A percentile compares a stretch with the other conserved stretches of the same genome.
phyloP scores from a whole-genome alignment of 2,888 invertebrate species.

The Caenorhabditis sp. region DNA sequence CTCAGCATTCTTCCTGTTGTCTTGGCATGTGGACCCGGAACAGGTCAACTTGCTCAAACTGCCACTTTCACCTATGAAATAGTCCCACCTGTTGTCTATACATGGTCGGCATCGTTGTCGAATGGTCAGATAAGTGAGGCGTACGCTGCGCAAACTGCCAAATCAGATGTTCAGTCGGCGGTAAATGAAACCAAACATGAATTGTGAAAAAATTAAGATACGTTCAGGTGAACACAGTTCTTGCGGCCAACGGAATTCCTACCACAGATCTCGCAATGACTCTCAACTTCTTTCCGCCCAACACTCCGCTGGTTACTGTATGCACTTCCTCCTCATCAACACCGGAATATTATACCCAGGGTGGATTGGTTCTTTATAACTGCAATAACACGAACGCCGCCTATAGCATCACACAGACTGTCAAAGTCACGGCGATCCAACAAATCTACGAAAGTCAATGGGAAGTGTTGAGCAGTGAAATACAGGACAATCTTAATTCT shows the following conservation, averaged over 20 bases:
- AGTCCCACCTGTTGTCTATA: not conserved
- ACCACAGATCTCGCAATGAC: not conserved
- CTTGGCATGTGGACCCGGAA: slow-evolving; percentile 2
- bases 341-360: not conserved
- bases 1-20: not conserved
- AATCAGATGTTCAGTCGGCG: not conserved
- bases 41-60: not conserved
- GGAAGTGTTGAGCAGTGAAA: not conserved
- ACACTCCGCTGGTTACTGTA: not conserved
- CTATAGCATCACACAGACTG: not conserved
- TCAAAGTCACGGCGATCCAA: not conserved
- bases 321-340: not conserved
- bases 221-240: slow-evolving; percentile 1
- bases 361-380: slow-evolving; percentile 1
- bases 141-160: not conserved
- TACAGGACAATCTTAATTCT: not conserved
- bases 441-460: slow-evolving; percentile 5
- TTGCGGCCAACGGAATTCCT: not conserved
- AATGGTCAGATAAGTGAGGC: slow-evolving; percentile 3
- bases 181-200: no score
- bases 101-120: not conserved
- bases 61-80: slow-evolving; percentile 2
- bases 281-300: slow-evolving; percentile 1
- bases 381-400: not conserved
- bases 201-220: no score